A percentile compares a stretch with the other conserved stretches of the same genome.
phyloP scores from a whole-genome alignment of 2,113 vertebrate genomes.

The Petroica traversi region DNA sequence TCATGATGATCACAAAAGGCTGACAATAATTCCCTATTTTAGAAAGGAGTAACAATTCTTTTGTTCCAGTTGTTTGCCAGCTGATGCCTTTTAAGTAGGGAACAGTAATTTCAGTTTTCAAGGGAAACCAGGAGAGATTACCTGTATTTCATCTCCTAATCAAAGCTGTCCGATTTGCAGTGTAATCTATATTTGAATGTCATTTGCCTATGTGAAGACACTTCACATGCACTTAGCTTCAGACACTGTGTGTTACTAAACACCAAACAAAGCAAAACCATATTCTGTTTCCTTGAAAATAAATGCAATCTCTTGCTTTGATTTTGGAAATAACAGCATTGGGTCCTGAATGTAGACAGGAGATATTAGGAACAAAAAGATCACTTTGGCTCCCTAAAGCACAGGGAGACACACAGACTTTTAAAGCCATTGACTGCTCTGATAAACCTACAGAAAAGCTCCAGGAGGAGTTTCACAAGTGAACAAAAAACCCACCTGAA shows the following conservation, averaged over 20 bases:
- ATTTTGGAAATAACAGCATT: neutral
- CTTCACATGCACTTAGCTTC: neutral
- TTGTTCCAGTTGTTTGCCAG: neutral
- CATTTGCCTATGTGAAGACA: neutral
- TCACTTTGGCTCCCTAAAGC: neutral
- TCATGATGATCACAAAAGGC: neutral
- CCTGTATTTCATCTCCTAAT: conserved; percentile 6
- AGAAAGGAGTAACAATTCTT: conserved; percentile 2
- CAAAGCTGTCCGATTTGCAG: neutral
- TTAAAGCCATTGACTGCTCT: neutral
- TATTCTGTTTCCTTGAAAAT: neutral
- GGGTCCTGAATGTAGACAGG: neutral
- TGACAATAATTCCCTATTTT: neutral
- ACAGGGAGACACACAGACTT: neutral
- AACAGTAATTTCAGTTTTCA: neutral
- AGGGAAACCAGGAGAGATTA: neutral
- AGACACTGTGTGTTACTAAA: neutral
- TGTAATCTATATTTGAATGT: neutral
- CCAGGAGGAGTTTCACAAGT: neutral
- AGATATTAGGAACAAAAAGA: neutral
- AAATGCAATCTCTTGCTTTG: neutral
- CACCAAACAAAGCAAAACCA: neutral
- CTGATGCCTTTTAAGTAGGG: neutral
- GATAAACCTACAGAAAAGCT: neutral
- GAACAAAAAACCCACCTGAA: neutral